Conservation (phyloP, 2,888 invertebrate species). For the Dryobota labecula region DNA sequence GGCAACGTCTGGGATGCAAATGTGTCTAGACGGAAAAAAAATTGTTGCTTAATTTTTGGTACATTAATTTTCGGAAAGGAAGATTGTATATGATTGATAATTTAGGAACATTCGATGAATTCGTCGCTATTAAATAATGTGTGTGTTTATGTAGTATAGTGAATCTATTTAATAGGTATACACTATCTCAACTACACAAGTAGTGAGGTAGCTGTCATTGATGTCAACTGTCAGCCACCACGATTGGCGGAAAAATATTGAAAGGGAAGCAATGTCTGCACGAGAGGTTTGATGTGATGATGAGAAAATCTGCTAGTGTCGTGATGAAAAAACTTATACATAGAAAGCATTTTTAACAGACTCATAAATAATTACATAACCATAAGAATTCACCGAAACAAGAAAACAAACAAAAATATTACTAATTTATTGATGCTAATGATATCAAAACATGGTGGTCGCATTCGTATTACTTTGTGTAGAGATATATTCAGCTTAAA, state of each 20-base stretch:
- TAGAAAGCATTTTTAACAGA: no score
- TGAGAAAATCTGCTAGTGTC: not conserved
- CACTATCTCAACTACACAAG: not conserved
- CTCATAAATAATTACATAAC: no score
- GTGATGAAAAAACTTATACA: no score
- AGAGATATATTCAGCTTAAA: not conserved
- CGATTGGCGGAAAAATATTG: not conserved
- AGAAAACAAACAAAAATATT: slow-evolving; percentile 23
- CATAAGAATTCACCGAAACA: no score
- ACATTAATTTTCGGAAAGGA: not conserved
- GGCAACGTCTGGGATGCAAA: slow-evolving; percentile 37
- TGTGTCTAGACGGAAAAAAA: slow-evolving; percentile 41
- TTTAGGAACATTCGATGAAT: not conserved
- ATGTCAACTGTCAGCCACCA: not conserved
- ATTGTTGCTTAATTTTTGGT: slow-evolving; percentile 6
- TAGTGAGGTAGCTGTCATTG: not conserved
- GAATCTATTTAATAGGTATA: not conserved
- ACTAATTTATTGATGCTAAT: slow-evolving; percentile 54
- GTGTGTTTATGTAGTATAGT: not conserved
- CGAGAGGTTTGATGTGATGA: not conserved
- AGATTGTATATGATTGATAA: not conserved
- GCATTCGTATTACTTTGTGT: slow-evolving; percentile 49
- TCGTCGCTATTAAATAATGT: not conserved
- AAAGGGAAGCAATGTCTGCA: not conserved
- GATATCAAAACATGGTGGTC: slow-evolving; percentile 62